Evolutionary conservation across 2,797 vertebrate species (phyloP).

Genomic region (Cetoscarus ocellatus): DNA sequence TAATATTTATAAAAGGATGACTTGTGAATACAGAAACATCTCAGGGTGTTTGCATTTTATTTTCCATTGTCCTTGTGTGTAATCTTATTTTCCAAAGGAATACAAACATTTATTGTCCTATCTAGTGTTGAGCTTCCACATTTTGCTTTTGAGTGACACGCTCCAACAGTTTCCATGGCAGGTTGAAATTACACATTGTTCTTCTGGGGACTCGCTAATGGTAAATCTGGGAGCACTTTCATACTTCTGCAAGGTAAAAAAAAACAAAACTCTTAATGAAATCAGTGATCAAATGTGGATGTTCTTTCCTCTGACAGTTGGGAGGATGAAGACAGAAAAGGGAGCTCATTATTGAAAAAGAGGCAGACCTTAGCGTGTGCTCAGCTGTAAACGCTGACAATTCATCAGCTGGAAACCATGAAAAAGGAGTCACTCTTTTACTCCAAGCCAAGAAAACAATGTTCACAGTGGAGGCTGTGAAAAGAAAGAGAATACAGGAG

Average conservation of each 20-base stretch:
- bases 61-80: slow-evolving; percentile 4
- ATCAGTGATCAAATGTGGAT: slow-evolving; percentile 53
- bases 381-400: slow-evolving; percentile 25
- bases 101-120: slow-evolving; percentile 22
- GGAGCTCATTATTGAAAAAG: slow-evolving; percentile 23
- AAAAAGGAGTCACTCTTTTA: slow-evolving; percentile 6
- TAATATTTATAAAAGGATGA: too few relatives aligned
- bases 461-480: not conserved
- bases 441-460: slow-evolving; percentile 3
- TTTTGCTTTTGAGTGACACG: slow-evolving; percentile 50
- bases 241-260: slow-evolving; percentile 40
- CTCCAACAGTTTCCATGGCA: slow-evolving; percentile 51
- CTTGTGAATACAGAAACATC: too few relatives aligned
- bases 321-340: slow-evolving; percentile 41
- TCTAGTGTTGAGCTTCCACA: slow-evolving; percentile 27
- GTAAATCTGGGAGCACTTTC: slow-evolving; percentile 59
- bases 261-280: slow-evolving; percentile 56
- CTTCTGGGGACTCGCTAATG: slow-evolving; percentile 52
- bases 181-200: slow-evolving; percentile 64
- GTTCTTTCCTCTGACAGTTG: slow-evolving; percentile 47
- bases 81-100: slow-evolving; percentile 19
- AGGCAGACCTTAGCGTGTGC: slow-evolving; percentile 18
- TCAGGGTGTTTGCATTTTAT: not conserved
- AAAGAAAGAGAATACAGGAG: not conserved
- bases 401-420: slow-evolving; percentile 29